Percentiles rank a stretch among this genome's conserved stretches.
Evolutionary conservation across 1,140 invertebrate genomes (phyloP).

Genomic region (Melanaphis sacchari): DNA sequence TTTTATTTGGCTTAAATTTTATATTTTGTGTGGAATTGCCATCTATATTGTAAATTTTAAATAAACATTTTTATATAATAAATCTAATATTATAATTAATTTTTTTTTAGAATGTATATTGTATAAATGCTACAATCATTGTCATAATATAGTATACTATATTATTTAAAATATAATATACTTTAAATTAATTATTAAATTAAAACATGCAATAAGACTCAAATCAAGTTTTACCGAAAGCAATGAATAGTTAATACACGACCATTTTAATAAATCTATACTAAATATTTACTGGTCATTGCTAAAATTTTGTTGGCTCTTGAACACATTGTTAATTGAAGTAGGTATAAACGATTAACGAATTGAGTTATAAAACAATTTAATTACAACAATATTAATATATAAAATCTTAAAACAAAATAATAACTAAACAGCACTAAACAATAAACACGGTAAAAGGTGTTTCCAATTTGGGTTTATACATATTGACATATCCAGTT

Average conservation of each 20-base stretch:
- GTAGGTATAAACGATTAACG: neutral
- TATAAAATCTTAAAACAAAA: neutral
- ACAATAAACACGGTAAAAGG: neutral
- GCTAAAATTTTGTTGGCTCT: neutral
- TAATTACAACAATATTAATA: neutral
- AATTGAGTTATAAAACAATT: neutral
- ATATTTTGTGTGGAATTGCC: too few relatives aligned
- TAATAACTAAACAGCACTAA: neutral
- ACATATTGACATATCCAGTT: neutral
- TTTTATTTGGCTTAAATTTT: too few relatives aligned
- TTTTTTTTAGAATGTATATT: too few relatives aligned
- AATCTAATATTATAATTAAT: too few relatives aligned
- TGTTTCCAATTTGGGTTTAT: neutral
- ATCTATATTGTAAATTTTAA: too few relatives aligned
- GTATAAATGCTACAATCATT: too few relatives aligned
- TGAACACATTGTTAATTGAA: neutral
- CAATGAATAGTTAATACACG: neutral
- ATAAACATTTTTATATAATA: too few relatives aligned
- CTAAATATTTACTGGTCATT: neutral
- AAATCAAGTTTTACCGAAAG: too few relatives aligned
- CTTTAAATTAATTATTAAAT: too few relatives aligned
- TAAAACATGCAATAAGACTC: too few relatives aligned
- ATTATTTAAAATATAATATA: too few relatives aligned
- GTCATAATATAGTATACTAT: too few relatives aligned
- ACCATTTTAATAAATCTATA: neutral